phyloP scores from a whole-genome alignment of 2,113 vertebrate genomes.

The Phalacrocorax carbo region DNA sequence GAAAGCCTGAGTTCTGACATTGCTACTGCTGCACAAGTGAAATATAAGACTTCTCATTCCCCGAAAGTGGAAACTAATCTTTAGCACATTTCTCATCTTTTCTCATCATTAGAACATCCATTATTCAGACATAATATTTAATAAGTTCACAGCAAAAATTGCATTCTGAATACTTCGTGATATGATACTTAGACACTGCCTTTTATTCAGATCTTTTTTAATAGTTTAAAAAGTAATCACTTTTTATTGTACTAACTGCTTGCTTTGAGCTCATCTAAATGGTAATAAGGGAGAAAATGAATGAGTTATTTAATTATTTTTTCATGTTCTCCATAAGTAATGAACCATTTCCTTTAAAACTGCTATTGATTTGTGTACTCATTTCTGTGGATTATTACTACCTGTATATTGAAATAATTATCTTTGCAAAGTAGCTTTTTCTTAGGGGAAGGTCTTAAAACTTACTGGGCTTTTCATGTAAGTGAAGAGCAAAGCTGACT shows the following conservation, averaged over 20 bases:
- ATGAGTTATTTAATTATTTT: neutral
- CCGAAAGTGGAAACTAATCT: neutral
- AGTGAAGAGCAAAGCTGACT: neutral
- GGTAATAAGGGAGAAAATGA: slow-evolving; percentile 17
- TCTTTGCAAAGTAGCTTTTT: neutral
- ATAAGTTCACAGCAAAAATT: slow-evolving; percentile 2
- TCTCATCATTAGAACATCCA: neutral
- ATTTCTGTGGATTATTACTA: neutral
- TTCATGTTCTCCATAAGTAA: slow-evolving; percentile 3
- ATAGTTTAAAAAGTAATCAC: slow-evolving; percentile 17
- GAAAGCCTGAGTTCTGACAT: neutral
- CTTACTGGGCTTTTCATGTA: neutral
- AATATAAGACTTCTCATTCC: neutral
- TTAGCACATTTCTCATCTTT: neutral
- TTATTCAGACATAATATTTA: slow-evolving; percentile 17
- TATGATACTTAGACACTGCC: neutral
- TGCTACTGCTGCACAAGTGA: neutral
- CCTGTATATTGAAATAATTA: neutral
- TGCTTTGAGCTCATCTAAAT: neutral
- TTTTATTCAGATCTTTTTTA: neutral
- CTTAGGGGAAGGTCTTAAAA: neutral
- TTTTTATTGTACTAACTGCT: slow-evolving; percentile 27
- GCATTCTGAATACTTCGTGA: slow-evolving; percentile 10
- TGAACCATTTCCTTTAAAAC: neutral
- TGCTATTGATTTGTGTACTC: neutral